Evolutionary conservation across 2,113 vertebrate species (phyloP), one percentile per base, ranked within the genome.

Genomic region (Ciconia boyciana): DNA sequence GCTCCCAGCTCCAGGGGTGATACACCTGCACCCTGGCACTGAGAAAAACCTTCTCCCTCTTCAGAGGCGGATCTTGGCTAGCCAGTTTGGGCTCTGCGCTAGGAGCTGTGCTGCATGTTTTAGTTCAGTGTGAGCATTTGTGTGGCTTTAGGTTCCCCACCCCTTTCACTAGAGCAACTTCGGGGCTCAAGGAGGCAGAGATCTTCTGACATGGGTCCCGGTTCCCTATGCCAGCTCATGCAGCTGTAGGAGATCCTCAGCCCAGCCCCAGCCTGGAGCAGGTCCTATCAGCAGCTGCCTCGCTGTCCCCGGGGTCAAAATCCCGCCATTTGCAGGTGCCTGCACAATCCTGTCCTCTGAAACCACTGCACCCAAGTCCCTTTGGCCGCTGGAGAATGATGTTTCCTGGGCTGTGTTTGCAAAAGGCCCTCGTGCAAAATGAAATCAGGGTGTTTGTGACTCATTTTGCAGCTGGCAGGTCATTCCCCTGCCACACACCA

Each of bases 41-140:
- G 60, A 41, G 28, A 39, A 15, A 7, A 83, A 71, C 36, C 62
- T 60, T 26, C 49, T 81, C 26, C 13, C 13, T n/a, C 48, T 41
- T 39, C 1, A 1, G 48, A n/a, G 52, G 15, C 1, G 3, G 52
- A 70, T 29, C 57, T 58, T 32, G 76, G 41, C n/a, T 34, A 36
- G 36, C 11, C 36, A 31, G 8, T 10, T 62, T 7, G 2, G 18
- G 28, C 29, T 78, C 29, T n/a, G 51, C 11, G 0, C 64, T 58
- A 17, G 19, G 29, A 71, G 22, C 43, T 1, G 0, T n/a, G 32
- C 43, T 39, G 16, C 13, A 9, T 2, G 13, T 18, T n/a, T 36
- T 44, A 44, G 49, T 64, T 64, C 49, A 25, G 32, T 4, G 3
- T 16, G n/a, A 68, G 17, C 12, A 4, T 39, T 32, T 0, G 0